A percentile compares a stretch with the other conserved stretches of the same genome.
phyloP scores from a whole-genome alignment of 37 sponge, comb jelly and placozoan genomes.

The Trichoplax adhaerens region DNA sequence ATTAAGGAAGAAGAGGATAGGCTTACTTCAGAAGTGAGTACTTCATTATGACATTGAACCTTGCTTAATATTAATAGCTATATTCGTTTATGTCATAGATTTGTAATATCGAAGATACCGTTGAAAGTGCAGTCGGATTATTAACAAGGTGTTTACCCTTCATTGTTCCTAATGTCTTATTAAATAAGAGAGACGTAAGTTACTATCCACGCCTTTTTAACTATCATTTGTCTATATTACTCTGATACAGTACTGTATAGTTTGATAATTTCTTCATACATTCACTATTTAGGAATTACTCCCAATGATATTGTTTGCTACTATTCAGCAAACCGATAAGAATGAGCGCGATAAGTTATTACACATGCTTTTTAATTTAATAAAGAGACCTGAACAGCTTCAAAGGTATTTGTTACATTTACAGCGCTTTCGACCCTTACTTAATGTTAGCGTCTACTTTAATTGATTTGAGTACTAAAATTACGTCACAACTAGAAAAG shows the following conservation, averaged over 20 bases:
- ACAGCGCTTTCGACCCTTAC: background rate
- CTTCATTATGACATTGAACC: background rate
- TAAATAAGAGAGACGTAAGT: conserved; percentile 69
- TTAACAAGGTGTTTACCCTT: conserved; percentile 47
- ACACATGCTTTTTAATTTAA: conserved; percentile 61
- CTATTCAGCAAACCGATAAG: conserved; percentile 39
- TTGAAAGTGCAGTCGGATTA: conserved; percentile 27
- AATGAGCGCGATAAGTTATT: conserved; percentile 48
- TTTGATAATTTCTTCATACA: background rate
- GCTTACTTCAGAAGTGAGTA: background rate
- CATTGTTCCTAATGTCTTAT: conserved; percentile 46
- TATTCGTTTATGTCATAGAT: conserved; percentile 9
- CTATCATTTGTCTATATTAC: too few relatives aligned
- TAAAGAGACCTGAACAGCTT: conserved; percentile 50
- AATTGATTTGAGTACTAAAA: background rate
- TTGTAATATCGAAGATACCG: conserved; percentile 30
- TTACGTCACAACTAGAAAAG: conserved; percentile 21
- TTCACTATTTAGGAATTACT: conserved; percentile 42
- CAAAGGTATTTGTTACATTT: conserved; percentile 30
- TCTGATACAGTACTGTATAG: background rate
- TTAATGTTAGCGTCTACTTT: background rate
- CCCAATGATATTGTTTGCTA: conserved; percentile 55
- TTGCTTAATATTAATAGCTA: background rate
- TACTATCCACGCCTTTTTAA: background rate
- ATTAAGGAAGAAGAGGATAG: conserved; percentile 4